Conservation (phyloP, 1,140 invertebrate genomes). For the Bombus turneri region DNA sequence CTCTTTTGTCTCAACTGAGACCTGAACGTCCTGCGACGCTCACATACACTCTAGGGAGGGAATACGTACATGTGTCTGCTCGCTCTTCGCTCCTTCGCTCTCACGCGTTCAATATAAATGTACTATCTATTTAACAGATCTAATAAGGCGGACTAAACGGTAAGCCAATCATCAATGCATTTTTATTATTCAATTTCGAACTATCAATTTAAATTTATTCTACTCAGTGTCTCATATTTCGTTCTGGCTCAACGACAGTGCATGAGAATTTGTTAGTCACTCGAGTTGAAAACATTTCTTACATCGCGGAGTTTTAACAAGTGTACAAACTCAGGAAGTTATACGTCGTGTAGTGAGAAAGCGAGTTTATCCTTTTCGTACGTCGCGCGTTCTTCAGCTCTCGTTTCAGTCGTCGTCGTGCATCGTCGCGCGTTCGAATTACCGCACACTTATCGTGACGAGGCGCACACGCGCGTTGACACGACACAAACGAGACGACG, state of each 20-base stretch:
- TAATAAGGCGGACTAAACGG: not conserved
- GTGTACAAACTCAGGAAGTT: not conserved
- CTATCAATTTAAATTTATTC: not conserved
- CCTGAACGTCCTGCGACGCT: too few relatives aligned
- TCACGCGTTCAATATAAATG: too few relatives aligned
- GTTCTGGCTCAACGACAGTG: not conserved
- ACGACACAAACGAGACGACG: too few relatives aligned
- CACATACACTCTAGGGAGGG: too few relatives aligned
- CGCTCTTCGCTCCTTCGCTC: too few relatives aligned
- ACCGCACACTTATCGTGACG: not conserved
- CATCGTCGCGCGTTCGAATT: conserved; percentile 5
- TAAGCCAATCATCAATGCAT: not conserved
- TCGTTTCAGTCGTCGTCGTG: not conserved
- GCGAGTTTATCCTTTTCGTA: not conserved
- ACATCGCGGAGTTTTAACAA: not conserved
- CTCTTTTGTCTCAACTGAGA: too few relatives aligned
- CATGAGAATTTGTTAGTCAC: not conserved
- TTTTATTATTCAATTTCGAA: not conserved
- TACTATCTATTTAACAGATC: too few relatives aligned
- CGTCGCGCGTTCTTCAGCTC: not conserved
- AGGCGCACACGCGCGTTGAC: not conserved
- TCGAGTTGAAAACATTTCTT: too few relatives aligned
- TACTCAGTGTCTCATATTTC: not conserved
- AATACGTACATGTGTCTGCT: too few relatives aligned
- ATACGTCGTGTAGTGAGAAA: too few relatives aligned